Conservation (phyloP, 2,888 invertebrate genomes). For the Himalopsyche japonica region DNA sequence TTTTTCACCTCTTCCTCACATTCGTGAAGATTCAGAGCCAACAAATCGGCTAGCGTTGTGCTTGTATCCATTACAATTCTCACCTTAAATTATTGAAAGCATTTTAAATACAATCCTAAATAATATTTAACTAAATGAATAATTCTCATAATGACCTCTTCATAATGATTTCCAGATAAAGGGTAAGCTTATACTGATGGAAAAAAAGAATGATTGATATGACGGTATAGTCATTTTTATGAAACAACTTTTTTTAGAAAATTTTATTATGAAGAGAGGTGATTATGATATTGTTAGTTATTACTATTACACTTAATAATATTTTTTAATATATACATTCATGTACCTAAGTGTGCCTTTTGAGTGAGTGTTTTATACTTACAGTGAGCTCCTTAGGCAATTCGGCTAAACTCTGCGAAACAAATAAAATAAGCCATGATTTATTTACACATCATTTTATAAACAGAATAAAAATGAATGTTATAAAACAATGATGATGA, state of each 20-base stretch:
- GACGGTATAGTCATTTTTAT: too few species aligned
- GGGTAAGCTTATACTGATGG: too few species aligned
- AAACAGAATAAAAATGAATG: not conserved
- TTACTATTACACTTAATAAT: too few species aligned
- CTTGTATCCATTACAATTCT: constrained; percentile 91
- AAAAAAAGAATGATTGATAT: too few species aligned
- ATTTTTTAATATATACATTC: not conserved
- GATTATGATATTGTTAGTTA: too few species aligned
- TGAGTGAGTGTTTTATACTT: constrained; percentile 55
- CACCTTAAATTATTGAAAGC: constrained; percentile 62
- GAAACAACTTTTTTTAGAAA: too few species aligned
- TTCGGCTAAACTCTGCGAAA: constrained; percentile 80
- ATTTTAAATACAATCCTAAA: too few species aligned
- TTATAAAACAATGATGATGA: not conserved
- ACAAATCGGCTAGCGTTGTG: constrained; percentile 88
- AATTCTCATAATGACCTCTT: too few species aligned
- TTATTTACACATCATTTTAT: constrained; percentile 33
- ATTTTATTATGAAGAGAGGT: too few species aligned
- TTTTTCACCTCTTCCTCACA: constrained; percentile 97
- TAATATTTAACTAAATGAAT: too few species aligned
- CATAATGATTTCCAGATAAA: too few species aligned
- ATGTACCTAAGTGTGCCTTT: not conserved
- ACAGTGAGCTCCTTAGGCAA: constrained; percentile 79
- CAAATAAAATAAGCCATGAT: constrained; percentile 49
- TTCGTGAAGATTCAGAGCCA: constrained; percentile 91